Conservation (phyloP, 2,888 invertebrate species). For the Schizotus pectinicornis region DNA sequence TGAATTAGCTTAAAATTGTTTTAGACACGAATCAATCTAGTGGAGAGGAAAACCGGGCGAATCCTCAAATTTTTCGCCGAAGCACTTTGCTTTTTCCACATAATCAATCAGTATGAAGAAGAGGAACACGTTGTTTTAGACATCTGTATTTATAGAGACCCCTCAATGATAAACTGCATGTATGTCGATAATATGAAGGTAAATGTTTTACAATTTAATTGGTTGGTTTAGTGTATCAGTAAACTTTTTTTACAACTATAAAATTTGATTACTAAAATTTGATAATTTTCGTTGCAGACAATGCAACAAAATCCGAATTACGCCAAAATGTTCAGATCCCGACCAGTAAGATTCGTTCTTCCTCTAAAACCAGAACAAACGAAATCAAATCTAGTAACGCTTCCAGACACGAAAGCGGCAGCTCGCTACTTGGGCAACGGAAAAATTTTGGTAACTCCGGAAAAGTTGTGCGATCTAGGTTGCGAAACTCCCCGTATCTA, state of each 20-base stretch:
- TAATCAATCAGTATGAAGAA: conserved; percentile 82
- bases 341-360: conserved; percentile 78
- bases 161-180: conserved; percentile 85
- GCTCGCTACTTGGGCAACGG: conserved; percentile 60
- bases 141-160: conserved; percentile 82
- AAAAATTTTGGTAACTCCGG: conserved; percentile 65
- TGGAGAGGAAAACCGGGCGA: conserved; percentile 65
- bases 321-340: conserved; percentile 78
- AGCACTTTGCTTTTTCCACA: conserved; percentile 82
- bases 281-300: conserved; percentile 57
- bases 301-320: conserved; percentile 84
- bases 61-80: conserved; percentile 66
- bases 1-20: conserved; percentile 37
- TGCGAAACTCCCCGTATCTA: conserved; percentile 90
- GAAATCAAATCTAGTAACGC: conserved; percentile 57
- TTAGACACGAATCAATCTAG: conserved; percentile 63
- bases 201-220: no score
- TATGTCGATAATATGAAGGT: conserved; percentile 82
- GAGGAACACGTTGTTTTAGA: conserved; percentile 74
- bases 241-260: no score
- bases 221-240: no score
- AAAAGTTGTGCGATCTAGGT: conserved; percentile 72
- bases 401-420: conserved; percentile 59
- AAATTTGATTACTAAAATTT: no score
- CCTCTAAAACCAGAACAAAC: conserved; percentile 61